These are phyloP conservation scores for Sibirionetta formosa DNA, from an alignment of 2,797 vertebrate genomes.

Conservation along the genomic window DNA sequence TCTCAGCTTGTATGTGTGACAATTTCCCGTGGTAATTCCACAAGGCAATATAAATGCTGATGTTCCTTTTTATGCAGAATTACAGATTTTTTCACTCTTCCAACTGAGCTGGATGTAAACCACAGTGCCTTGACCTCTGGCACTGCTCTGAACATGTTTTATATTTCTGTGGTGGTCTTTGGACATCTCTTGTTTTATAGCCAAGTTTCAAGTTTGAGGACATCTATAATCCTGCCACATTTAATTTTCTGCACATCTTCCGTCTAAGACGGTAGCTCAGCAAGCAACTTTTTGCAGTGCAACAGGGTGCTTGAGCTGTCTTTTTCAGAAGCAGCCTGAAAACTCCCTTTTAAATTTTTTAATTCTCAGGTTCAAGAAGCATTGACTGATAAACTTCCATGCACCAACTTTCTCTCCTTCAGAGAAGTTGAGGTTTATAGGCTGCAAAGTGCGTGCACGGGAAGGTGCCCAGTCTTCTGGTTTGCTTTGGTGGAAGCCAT, in stretches of 20 bases:
- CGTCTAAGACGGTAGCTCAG: neutral
- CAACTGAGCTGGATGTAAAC: neutral
- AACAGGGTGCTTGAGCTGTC: neutral
- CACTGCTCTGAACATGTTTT: neutral
- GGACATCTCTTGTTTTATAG: conserved; percentile 23
- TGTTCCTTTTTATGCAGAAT: neutral
- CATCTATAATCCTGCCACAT: neutral
- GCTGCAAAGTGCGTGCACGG: neutral
- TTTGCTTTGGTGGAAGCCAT: neutral
- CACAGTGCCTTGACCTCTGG: neutral
- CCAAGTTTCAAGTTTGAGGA: neutral
- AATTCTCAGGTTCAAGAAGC: neutral
- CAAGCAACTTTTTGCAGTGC: neutral
- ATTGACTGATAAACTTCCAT: neutral
- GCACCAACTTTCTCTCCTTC: neutral
- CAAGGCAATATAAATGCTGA: neutral
- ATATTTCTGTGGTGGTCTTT: neutral
- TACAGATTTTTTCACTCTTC: neutral
- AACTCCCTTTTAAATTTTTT: neutral
- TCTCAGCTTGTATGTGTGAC: neutral
- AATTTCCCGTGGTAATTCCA: neutral
- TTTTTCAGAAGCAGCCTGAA: neutral
- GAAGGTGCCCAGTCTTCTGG: neutral
- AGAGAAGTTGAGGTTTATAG: neutral
- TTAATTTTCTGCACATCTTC: neutral